Base-by-base conservation (phyloP, 2,797 vertebrate species). In the Lacerta bilineata region DNA sequence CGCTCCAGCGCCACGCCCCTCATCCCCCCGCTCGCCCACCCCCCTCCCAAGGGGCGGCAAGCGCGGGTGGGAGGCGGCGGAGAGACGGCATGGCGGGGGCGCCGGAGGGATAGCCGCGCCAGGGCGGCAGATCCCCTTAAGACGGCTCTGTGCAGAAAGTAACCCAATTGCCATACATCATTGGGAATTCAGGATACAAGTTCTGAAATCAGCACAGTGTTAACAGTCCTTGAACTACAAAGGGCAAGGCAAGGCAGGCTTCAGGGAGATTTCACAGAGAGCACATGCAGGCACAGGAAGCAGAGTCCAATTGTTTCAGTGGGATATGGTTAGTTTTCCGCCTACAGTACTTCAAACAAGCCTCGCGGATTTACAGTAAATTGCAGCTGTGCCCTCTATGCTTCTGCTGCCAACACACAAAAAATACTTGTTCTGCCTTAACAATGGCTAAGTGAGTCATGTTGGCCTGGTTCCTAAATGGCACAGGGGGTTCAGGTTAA, bases 351-450 rank as follows among this genome's bases (percentile, higher is more conserved):
- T 92, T 92, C 83, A 61, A 86, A 89, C 87, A 93, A 68, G 89
- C 83, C 78, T 46, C 87, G 90, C 64, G 17, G 71, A 90, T 91
- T 95, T 95, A 93, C 95, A 80, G 94, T 91, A 94, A 95, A 91
- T 29, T 15, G 87, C 92, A 91, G 93, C 93, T 61, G 43, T 94
- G 91, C 85, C 85, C 27, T 83, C 92, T 90, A 18, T 72, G 72
- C 81, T 91, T 91, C 87, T 75, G 91, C 69, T 92, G 93, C 77
- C 93, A 95, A 91, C 91, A 88, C 85, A 91, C 33, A 86, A 93
- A 94, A 93, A 94, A 90, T 91, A 81, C 92, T 90, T 93, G 93
- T 80, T 84, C 88, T 50, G 59, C 78, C 82, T 93, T 90, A 93
- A 93, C 92, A 87, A 91, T 84, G 88, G 83, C 72, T 1, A 66